phyloP scores from a whole-genome alignment of 2,113 vertebrate species.

The Motacilla tschutschensis region DNA sequence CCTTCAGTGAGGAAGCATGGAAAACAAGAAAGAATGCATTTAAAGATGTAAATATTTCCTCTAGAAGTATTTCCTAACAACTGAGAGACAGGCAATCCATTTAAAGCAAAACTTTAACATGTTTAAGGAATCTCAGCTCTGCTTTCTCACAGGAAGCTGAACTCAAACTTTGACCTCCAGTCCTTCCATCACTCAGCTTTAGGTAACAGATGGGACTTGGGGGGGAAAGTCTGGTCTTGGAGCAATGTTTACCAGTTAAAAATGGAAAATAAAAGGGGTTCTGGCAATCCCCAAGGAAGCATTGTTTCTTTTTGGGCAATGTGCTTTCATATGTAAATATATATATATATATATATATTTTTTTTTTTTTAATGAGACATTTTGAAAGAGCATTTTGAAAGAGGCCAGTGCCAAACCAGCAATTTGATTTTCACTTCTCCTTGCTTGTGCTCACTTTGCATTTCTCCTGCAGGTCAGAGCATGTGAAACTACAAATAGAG shows the following conservation, averaged over 20 bases:
- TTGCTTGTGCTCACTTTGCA: not conserved
- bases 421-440: not conserved
- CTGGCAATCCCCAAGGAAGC: not conserved
- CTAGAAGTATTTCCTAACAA: not conserved
- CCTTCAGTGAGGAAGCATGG: not conserved
- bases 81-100: not conserved
- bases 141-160: slow-evolving; percentile 29
- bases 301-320: not conserved
- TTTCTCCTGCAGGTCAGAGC: not conserved
- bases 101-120: not conserved
- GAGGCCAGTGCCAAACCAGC: not conserved
- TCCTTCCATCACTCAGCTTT: slow-evolving; percentile 1
- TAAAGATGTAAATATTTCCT: not conserved
- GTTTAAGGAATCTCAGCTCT: not conserved
- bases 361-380: not conserved
- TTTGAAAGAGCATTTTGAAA: not conserved
- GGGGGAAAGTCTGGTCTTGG: not conserved
- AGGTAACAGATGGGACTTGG: not conserved
- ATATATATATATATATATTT: not conserved
- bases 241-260: not conserved
- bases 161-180: not conserved
- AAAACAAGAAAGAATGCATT: not conserved
- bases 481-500: not conserved
- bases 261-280: not conserved
- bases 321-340: not conserved